phyloP scores from a whole-genome alignment of 2,888 invertebrate genomes.

The Elmis aenea region DNA sequence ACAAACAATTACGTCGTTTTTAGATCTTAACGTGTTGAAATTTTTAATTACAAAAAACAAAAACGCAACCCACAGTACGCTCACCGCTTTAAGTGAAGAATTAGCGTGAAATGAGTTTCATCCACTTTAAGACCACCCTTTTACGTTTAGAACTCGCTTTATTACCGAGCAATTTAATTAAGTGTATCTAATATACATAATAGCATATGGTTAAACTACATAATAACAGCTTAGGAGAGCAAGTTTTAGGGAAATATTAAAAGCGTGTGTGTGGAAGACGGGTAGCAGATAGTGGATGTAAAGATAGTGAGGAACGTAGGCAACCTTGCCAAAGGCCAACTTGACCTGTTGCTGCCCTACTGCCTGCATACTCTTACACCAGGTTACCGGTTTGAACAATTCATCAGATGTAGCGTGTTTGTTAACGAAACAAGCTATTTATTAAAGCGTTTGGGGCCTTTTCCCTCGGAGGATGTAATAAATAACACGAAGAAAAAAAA shows the following conservation, averaged over 20 bases:
- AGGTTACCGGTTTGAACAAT: slow-evolving; percentile 1
- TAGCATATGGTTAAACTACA: slow-evolving; percentile 9
- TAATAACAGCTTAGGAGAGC: slow-evolving; percentile 12
- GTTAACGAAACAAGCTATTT: background rate
- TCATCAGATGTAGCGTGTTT: slow-evolving; percentile 7
- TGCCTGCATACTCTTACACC: slow-evolving; percentile 10
- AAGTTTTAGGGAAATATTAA: slow-evolving; percentile 11
- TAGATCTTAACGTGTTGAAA: too few species aligned
- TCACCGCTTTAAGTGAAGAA: too few species aligned
- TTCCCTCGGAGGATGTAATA: too few species aligned
- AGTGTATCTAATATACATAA: too few species aligned
- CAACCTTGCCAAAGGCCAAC: slow-evolving; percentile 18
- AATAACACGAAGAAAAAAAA: too few species aligned
- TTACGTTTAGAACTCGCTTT: too few species aligned
- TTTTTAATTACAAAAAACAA: too few species aligned
- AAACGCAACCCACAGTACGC: too few species aligned
- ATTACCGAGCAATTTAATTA: too few species aligned
- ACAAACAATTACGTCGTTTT: too few species aligned
- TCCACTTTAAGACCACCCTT: too few species aligned
- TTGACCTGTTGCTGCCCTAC: slow-evolving; percentile 19
- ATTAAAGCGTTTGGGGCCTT: background rate
- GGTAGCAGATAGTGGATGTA: slow-evolving; percentile 16
- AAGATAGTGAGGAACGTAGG: slow-evolving; percentile 15
- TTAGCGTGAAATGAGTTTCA: too few species aligned
- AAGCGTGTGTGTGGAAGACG: slow-evolving; percentile 17